These are phyloP conservation scores for Pterocles gutturalis DNA, from an alignment of 2,113 vertebrate species.

Conservation along the genomic window DNA sequence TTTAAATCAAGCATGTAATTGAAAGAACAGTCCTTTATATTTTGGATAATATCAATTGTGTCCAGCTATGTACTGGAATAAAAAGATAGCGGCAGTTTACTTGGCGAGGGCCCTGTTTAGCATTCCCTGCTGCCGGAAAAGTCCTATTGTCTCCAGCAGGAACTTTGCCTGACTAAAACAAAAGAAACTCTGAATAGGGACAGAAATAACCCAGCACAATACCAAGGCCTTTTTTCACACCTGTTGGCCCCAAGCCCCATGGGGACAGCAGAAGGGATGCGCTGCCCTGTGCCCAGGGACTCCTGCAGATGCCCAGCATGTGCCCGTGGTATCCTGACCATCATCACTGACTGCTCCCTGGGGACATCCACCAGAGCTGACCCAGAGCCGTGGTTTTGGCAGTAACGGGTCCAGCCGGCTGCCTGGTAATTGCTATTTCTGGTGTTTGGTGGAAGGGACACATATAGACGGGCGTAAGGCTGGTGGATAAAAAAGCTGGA, in stretches of 20 bases:
- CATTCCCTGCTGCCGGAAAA: conserved; percentile 12
- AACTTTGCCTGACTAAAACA: conserved; percentile 15
- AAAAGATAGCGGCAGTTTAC: neutral
- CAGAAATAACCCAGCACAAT: conserved; percentile 21
- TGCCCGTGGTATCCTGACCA: fast-evolving
- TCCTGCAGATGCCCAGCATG: neutral
- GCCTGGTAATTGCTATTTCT: fast-evolving
- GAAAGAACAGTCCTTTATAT: neutral
- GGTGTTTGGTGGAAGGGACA: neutral
- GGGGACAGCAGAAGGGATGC: fast-evolving
- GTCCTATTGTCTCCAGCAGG: conserved; percentile 14
- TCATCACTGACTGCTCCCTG: neutral
- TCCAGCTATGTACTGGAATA: neutral
- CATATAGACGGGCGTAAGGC: fast-evolving
- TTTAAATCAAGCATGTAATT: neutral
- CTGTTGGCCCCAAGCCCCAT: fast-evolving
- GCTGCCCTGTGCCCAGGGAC: fast-evolving
- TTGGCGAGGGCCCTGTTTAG: neutral
- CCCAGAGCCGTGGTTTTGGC: neutral
- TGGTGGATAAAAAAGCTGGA: neutral
- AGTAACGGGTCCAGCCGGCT: neutral
- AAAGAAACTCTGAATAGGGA: conserved; percentile 8
- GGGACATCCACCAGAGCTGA: fast-evolving
- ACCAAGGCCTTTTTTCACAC: neutral
- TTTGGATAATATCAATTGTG: neutral